Percentiles rank a stretch among this genome's conserved stretches.
These are phyloP conservation scores for Gymnocheta viridis DNA, from an alignment of 2,888 invertebrate genomes.

Conservation along the genomic window DNA sequence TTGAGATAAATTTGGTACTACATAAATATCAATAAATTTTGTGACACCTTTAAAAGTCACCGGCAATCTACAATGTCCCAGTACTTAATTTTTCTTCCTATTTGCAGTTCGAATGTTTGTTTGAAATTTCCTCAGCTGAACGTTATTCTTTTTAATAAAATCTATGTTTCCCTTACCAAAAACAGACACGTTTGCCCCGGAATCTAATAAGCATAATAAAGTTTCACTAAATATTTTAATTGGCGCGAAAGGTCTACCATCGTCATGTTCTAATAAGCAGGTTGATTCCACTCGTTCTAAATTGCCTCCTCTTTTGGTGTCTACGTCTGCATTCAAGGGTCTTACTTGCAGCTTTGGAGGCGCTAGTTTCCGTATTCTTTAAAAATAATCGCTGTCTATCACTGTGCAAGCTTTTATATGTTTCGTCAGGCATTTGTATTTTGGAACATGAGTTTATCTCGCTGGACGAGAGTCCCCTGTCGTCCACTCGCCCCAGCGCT, in stretches of 20 bases:
- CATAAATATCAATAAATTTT: constrained; percentile 16
- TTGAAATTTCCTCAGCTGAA: neutral
- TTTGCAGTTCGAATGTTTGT: constrained; percentile 10
- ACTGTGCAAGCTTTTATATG: too few relatives aligned
- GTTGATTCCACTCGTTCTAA: neutral
- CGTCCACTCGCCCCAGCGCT: too few relatives aligned
- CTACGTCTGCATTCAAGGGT: too few relatives aligned
- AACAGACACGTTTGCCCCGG: constrained; percentile 16
- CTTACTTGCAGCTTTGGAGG: too few relatives aligned
- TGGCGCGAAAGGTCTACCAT: constrained; percentile 25
- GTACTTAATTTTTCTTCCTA: constrained; percentile 13
- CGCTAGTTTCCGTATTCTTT: too few relatives aligned
- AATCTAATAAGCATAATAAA: constrained; percentile 5
- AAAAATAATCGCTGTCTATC: neutral
- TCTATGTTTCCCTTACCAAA: neutral
- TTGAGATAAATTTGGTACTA: constrained; percentile 19
- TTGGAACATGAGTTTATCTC: too few relatives aligned
- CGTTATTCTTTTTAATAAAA: constrained; percentile 9
- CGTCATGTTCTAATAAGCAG: neutral
- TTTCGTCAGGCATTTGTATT: too few relatives aligned
- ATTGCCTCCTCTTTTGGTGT: neutral
- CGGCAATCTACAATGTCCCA: constrained; percentile 16
- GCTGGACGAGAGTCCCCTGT: too few relatives aligned
- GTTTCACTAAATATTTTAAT: constrained; percentile 3
- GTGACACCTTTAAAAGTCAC: constrained; percentile 18